These are phyloP conservation scores for Clunio marinus DNA, from an alignment of 2,888 invertebrate genomes.

Conservation along the genomic window DNA sequence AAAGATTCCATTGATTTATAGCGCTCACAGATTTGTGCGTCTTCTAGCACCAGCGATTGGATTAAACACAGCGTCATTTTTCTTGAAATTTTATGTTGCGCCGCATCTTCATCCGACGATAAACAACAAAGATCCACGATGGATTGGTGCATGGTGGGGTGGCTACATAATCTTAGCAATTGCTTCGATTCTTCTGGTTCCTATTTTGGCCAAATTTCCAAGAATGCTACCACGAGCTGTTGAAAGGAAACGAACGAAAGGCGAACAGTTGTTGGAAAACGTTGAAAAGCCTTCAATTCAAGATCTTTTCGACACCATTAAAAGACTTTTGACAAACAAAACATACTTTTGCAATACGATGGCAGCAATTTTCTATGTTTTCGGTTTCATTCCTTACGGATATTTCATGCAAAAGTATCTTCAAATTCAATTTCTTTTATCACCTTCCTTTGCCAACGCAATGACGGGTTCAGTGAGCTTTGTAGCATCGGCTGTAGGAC, in stretches of 20 bases:
- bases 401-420: constrained; percentile 71
- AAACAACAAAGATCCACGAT: constrained; percentile 59
- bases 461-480: constrained; percentile 61
- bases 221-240: constrained; percentile 59
- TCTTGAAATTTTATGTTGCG: constrained; percentile 57
- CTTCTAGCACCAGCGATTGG: constrained; percentile 61
- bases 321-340: constrained; percentile 57
- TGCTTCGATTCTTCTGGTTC: constrained; percentile 55
- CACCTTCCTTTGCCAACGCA: constrained; percentile 56
- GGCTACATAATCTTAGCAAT: constrained; percentile 59
- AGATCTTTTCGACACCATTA: constrained; percentile 51
- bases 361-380: constrained; percentile 61
- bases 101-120: constrained; percentile 57
- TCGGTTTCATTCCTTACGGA: constrained; percentile 63
- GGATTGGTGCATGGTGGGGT: constrained; percentile 72
- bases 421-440: constrained; percentile 66
- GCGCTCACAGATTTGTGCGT: constrained; percentile 57
- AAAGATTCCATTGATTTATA: constrained; percentile 59
- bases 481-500: constrained; percentile 59
- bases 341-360: constrained; percentile 63
- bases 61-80: constrained; percentile 56
- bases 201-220: constrained; percentile 60
- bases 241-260: constrained; percentile 48
- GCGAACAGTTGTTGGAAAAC: neutral
- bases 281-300: constrained; percentile 16